A percentile compares a stretch with the other conserved stretches of the same genome.
phyloP scores from a whole-genome alignment of 2,113 vertebrate species.

The Plestiodon gilberti region DNA sequence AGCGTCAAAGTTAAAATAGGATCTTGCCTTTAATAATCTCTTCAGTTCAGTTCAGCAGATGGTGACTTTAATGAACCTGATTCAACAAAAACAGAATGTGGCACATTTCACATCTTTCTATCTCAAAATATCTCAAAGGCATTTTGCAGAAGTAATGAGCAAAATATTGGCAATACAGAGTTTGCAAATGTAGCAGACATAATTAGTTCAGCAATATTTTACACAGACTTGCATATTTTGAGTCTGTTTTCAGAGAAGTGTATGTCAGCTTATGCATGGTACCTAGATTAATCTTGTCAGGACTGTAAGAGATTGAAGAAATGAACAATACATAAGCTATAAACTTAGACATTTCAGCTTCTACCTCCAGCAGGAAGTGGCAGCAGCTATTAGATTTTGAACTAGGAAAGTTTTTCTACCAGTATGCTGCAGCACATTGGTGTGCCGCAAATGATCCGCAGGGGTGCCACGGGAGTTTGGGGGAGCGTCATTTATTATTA shows the following conservation, averaged over 20 bases:
- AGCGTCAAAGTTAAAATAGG: conserved; percentile 31
- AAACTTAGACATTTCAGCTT: neutral
- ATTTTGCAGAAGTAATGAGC: neutral
- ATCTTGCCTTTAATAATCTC: conserved; percentile 32
- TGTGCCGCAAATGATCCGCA: too few species aligned
- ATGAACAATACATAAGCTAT: neutral
- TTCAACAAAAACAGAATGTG: conserved; percentile 24
- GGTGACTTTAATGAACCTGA: conserved; percentile 21
- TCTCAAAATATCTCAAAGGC: conserved; percentile 45
- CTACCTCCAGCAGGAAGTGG: neutral
- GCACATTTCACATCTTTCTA: neutral
- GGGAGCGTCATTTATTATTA: too few species aligned
- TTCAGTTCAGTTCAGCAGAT: conserved; percentile 43
- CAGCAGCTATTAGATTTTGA: neutral
- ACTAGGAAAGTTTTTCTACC: too few species aligned
- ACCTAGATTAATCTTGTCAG: neutral
- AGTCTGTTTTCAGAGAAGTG: neutral
- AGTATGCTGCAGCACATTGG: too few species aligned
- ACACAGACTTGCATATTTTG: neutral
- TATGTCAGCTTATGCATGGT: neutral
- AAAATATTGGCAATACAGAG: neutral
- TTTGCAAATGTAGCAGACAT: neutral
- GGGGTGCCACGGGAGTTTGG: too few species aligned
- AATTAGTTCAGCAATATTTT: neutral
- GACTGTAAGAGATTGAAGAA: neutral